phyloP scores from a whole-genome alignment of 2,113 vertebrate species.

The Pseudorectes ferrugineus region DNA sequence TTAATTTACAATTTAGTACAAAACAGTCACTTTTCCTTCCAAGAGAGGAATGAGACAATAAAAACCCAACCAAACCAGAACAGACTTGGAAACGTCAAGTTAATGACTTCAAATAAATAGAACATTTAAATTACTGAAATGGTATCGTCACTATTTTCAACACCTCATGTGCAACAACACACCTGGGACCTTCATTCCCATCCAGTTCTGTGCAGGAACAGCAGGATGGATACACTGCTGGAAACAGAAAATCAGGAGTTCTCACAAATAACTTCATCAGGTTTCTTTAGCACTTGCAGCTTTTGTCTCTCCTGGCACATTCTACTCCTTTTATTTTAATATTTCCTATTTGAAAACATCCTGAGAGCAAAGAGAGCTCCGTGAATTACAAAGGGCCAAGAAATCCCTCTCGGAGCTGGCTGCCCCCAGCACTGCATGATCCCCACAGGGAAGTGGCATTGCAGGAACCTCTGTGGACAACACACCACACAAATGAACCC shows the following conservation, averaged over 20 bases:
- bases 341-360: background rate
- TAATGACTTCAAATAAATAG: conserved; percentile 68
- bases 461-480: background rate
- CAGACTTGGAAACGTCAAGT: background rate
- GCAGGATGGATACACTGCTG: background rate
- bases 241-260: background rate
- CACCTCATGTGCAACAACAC: background rate
- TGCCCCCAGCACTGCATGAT: rapidly evolving
- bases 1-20: conserved; percentile 59
- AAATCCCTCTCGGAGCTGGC: background rate
- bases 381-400: background rate
- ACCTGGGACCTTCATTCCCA: background rate
- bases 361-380: background rate
- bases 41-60: conserved; percentile 13
- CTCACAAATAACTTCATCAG: background rate
- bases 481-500: background rate
- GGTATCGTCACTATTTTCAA: background rate
- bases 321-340: background rate
- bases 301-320: background rate
- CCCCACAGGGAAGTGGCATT: rapidly evolving
- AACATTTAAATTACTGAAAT: conserved; percentile 50
- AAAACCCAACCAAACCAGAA: background rate
- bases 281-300: background rate
- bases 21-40: conserved; percentile 46
- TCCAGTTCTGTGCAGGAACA: background rate